Conservation (phyloP, 2,113 vertebrate genomes). For the Nothoprocta perdicaria region DNA sequence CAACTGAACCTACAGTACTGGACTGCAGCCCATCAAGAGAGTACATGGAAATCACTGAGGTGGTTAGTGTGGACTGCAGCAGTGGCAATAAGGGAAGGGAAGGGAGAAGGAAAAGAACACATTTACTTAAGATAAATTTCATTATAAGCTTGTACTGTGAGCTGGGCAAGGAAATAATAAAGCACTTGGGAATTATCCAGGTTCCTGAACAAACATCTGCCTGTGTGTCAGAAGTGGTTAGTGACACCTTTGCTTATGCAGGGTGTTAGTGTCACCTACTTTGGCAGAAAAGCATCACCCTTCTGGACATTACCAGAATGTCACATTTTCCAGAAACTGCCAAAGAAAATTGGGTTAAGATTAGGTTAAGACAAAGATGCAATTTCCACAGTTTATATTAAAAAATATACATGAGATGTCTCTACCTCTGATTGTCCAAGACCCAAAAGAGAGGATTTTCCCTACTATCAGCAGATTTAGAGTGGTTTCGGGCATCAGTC, state of each 20-base stretch:
- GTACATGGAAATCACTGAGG: background rate
- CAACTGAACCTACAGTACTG: no score
- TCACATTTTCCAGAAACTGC: background rate
- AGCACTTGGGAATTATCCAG: background rate
- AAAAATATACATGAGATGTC: background rate
- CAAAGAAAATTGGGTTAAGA: accelerated
- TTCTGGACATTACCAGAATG: background rate
- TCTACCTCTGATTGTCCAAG: background rate
- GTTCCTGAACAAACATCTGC: background rate
- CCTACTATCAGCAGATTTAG: background rate
- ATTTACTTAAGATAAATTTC: background rate
- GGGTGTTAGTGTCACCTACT: background rate
- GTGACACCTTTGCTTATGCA: background rate
- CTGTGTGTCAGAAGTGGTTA: accelerated
- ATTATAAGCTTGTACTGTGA: background rate
- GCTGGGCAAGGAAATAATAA: background rate
- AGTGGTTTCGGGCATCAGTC: background rate
- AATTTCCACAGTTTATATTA: background rate
- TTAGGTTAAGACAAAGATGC: background rate
- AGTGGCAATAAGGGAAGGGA: background rate
- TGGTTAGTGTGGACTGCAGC: background rate
- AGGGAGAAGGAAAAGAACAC: background rate
- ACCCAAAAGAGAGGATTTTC: background rate
- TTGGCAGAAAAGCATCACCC: background rate
- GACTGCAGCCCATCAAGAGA: background rate